Percentiles rank a stretch among this genome's conserved stretches.
These are phyloP conservation scores for Hybognathus amarus DNA, from an alignment of 2,797 vertebrate genomes.

Conservation along the genomic window DNA sequence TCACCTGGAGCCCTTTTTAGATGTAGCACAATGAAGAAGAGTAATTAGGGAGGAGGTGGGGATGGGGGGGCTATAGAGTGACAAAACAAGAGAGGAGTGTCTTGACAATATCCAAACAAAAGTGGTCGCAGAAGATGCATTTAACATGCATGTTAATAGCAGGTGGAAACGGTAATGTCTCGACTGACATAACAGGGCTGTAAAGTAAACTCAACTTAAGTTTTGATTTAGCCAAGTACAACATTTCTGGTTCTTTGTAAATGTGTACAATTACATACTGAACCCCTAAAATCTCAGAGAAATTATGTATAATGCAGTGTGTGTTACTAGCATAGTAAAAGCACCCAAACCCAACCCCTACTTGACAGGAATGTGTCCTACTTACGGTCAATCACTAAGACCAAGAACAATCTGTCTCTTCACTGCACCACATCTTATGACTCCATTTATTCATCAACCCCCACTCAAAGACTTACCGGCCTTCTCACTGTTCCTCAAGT, in stretches of 20 bases:
- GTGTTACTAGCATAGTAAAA: not conserved
- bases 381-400: not conserved
- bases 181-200: not conserved
- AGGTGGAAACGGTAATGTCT: not conserved
- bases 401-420: slow-evolving; percentile 3
- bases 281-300: not conserved
- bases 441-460: slow-evolving; percentile 22
- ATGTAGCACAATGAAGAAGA: slow-evolving; percentile 53
- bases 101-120: not conserved
- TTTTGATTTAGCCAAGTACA: not conserved
- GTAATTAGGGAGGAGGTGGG: not conserved
- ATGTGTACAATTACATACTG: not conserved
- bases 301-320: not conserved
- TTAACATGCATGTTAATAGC: not conserved
- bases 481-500: slow-evolving; percentile 9
- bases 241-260: not conserved
- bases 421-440: not conserved
- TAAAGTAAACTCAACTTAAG: not conserved
- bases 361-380: not conserved
- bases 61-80: not conserved
- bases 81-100: not conserved
- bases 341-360: not conserved
- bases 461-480: slow-evolving; percentile 2
- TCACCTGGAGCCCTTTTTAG: slow-evolving; percentile 60
- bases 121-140: not conserved